phyloP scores from a whole-genome alignment of 2,113 vertebrate species.

The Xerus inauris region DNA sequence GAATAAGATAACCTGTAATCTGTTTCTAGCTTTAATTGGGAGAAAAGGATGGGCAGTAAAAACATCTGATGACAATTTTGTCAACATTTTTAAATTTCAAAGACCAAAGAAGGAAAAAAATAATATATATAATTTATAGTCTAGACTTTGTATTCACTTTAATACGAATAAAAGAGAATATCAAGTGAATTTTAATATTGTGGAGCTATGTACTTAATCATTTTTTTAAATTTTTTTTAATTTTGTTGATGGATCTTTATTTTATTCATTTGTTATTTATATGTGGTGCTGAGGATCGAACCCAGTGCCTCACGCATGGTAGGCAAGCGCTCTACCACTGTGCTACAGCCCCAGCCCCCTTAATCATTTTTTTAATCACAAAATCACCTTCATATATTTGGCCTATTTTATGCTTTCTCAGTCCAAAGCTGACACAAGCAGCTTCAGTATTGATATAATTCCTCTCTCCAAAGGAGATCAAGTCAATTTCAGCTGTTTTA shows the following conservation, averaged over 20 bases:
- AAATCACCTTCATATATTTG: background rate
- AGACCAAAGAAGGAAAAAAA: conserved; percentile 11
- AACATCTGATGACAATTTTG: background rate
- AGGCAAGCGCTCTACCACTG: too few species aligned
- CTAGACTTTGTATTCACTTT: conserved; percentile 15
- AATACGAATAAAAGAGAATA: background rate
- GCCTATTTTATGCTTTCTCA: background rate
- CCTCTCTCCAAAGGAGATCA: conserved; percentile 10
- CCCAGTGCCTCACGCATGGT: too few species aligned
- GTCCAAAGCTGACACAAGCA: background rate
- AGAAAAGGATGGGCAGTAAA: background rate
- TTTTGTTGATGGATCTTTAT: too few species aligned
- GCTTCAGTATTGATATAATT: conserved; percentile 4
- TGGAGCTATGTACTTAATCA: background rate
- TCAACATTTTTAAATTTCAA: conserved; percentile 21
- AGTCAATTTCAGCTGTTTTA: conserved; percentile 23
- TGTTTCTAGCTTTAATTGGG: background rate
- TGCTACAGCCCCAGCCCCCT: too few species aligned
- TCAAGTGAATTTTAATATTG: conserved; percentile 19
- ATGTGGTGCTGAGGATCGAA: too few species aligned
- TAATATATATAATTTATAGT: too few species aligned
- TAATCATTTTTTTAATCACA: background rate
- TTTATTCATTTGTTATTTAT: too few species aligned
- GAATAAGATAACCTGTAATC: background rate
- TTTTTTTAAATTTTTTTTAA: background rate